phyloP scores from a whole-genome alignment of 2,797 vertebrate species.

The Halcyon smyrnensis region DNA sequence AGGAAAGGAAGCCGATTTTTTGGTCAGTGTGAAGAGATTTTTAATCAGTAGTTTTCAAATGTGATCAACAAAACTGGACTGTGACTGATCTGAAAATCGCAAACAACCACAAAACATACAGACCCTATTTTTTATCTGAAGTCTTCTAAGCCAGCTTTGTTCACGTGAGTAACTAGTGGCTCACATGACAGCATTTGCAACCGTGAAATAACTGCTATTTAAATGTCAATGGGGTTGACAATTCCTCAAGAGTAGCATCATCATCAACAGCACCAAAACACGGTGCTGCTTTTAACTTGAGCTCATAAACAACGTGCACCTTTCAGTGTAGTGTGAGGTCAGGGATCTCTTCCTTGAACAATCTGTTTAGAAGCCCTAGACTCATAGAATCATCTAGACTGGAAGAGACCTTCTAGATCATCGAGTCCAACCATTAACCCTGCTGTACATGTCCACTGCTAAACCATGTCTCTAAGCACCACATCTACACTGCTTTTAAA shows the following conservation, averaged over 20 bases:
- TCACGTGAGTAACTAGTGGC: not conserved
- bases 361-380: not conserved
- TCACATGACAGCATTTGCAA: not conserved
- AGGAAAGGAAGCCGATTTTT: not conserved
- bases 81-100: not conserved
- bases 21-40: not conserved
- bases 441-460: too few relatives aligned
- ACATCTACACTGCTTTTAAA: too few relatives aligned
- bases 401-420: too few relatives aligned
- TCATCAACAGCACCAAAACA: not conserved
- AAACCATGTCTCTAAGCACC: too few relatives aligned
- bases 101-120: not conserved
- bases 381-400: too few relatives aligned
- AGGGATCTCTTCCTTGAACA: not conserved
- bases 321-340: not conserved
- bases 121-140: not conserved
- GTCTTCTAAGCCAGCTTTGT: not conserved
- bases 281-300: not conserved
- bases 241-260: not conserved
- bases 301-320: rapidly evolving
- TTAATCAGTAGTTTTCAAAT: not conserved
- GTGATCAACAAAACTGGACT: not conserved
- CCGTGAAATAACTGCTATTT: not conserved
- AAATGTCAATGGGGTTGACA: not conserved
- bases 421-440: too few relatives aligned